Evolutionary conservation across 2,113 vertebrate genomes (phyloP).

Genomic region (Myotis lucifugus): DNA sequence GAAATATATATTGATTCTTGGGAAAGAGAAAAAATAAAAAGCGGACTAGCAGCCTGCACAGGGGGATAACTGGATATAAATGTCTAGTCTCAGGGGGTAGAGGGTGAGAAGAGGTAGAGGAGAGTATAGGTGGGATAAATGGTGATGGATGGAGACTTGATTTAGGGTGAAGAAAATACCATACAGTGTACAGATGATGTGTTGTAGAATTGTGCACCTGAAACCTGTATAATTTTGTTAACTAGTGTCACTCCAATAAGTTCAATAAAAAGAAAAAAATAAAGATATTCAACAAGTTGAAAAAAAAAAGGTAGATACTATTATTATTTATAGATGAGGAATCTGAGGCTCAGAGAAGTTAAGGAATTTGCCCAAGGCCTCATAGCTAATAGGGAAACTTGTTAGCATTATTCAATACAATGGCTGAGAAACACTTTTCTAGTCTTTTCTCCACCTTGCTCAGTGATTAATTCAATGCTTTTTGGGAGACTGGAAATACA

Average conservation of each 20-base stretch:
- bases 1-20: background rate
- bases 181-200: background rate
- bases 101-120: background rate
- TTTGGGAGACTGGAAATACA: conserved; percentile 43
- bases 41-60: background rate
- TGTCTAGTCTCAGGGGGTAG: background rate
- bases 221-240: background rate
- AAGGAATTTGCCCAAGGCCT: too few species aligned
- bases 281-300: too few species aligned
- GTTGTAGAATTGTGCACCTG: background rate
- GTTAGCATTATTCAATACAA: background rate
- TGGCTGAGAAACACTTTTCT: conserved; percentile 14
- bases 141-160: background rate
- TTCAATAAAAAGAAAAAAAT: background rate
- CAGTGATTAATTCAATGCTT: conserved; percentile 10
- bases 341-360: too few species aligned
- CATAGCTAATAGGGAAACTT: background rate
- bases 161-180: background rate
- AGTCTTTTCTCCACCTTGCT: conserved; percentile 6
- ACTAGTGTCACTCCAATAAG: background rate
- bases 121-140: background rate
- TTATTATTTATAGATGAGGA: too few species aligned
- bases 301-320: too few species aligned
- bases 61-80: background rate
- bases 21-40: background rate